Conservation (phyloP, 2,888 invertebrate genomes). For the Escarpia spicata region DNA sequence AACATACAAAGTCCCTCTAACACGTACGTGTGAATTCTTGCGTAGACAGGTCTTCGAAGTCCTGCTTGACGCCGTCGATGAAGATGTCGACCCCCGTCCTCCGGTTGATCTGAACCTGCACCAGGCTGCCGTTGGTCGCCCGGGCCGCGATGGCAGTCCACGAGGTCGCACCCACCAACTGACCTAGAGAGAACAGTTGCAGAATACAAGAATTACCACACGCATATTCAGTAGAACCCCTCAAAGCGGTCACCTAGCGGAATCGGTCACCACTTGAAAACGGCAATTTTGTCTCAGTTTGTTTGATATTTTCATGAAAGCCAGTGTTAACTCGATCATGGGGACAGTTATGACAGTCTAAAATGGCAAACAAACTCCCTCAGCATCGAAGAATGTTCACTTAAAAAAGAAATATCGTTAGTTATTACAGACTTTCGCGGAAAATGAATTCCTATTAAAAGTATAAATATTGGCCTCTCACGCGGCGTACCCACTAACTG, state of each 20-base stretch:
- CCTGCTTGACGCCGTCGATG: background rate
- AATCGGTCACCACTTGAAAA: too few species aligned
- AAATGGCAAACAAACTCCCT: too few species aligned
- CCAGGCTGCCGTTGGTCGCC: background rate
- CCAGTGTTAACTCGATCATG: too few species aligned
- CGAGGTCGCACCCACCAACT: background rate
- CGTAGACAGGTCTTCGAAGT: background rate
- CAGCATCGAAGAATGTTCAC: too few species aligned
- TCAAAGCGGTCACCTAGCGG: too few species aligned
- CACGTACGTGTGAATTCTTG: background rate
- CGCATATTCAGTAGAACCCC: too few species aligned
- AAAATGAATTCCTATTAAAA: too few species aligned
- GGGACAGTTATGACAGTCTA: too few species aligned
- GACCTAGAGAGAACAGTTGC: background rate
- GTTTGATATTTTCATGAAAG: too few species aligned
- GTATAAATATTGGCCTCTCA: background rate
- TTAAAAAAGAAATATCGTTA: too few species aligned
- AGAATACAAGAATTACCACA: background rate
- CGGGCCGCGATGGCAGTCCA: background rate
- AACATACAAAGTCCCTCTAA: background rate
- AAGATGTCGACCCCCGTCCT: background rate
- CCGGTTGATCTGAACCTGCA: background rate
- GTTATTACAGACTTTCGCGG: too few species aligned
- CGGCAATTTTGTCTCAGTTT: too few species aligned
- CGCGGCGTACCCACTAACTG: background rate